Base-by-base conservation (phyloP, 1,140 invertebrate genomes). In the Magallana ariakensis region DNA sequence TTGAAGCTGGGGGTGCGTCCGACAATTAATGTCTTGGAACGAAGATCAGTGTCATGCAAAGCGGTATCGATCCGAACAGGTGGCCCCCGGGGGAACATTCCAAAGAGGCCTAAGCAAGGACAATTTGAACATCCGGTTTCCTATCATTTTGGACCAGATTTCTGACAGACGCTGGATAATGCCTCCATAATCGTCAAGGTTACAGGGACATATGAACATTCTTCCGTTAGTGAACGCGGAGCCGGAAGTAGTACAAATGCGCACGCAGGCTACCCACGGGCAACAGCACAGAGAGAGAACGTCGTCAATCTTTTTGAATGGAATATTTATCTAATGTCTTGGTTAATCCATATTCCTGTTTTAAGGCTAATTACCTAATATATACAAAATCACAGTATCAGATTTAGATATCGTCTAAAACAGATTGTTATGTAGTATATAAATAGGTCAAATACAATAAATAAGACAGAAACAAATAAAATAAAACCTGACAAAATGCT, bases 41-140 rank as follows among this genome's bases (percentile, higher is more conserved):
- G 22, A 22, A 26, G 9, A 70, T 70, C 66, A 70, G 33, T 70
- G 66, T 70, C 66, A 70, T 70, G 66, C 66, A 70, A 33, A 70
- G 22, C 66, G 33, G 10, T 70, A 70, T 70, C 66, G 66, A 70
- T 26, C 22, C 66, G 22, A 19, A 33, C 33, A 33, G 33, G 13
- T 9, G 11, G 13, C 33, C 66, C 66, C 22, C 66, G 9, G 26
- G 58, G 4, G 66, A 26, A 70, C 66, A 70, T 70, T 70, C 66
- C 66, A 33, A 11, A 26, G 66, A 70, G 22, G 66, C 66, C 33
- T 70, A 26, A 70, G 22, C 22, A 22, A 70, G 66, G 66, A 70
- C 66, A 70, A 9, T 9, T 26, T 11, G 22, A 11, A 22, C 66
- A 22, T 70, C 66, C 66, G 66, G 22, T 26, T 70, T 70, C 66